Evolutionary conservation across 2,113 vertebrate species (phyloP).

Genomic region (Tautogolabrus adspersus): DNA sequence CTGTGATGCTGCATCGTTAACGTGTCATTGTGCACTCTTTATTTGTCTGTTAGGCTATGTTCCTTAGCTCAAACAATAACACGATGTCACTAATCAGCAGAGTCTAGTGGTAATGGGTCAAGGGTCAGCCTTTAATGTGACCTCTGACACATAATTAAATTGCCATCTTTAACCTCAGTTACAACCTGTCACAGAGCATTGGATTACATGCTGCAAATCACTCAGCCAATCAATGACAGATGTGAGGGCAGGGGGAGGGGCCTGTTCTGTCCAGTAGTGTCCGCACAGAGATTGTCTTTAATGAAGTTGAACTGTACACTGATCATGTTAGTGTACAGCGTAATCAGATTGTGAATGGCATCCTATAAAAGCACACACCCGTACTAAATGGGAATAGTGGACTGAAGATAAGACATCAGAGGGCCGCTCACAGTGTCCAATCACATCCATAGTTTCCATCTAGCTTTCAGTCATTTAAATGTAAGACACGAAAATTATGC

Average conservation of each 20-base stretch:
- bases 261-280: slow-evolving; percentile 8
- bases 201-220: slow-evolving; percentile 79
- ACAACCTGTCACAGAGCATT: slow-evolving; percentile 76
- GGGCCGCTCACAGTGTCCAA: background rate
- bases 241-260: slow-evolving; percentile 30
- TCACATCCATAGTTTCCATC: slow-evolving; percentile 9
- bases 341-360: slow-evolving; percentile 58
- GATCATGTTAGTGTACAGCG: slow-evolving; percentile 68
- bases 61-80: slow-evolving; percentile 59
- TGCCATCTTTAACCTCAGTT: slow-evolving; percentile 84
- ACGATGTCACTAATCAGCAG: slow-evolving; percentile 61
- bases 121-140: slow-evolving; percentile 79
- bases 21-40: background rate
- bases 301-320: slow-evolving; percentile 71
- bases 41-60: slow-evolving; percentile 7
- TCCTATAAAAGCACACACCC: slow-evolving; percentile 18
- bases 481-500: background rate
- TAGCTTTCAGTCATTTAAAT: background rate
- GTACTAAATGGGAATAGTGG: slow-evolving; percentile 4
- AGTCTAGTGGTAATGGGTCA: slow-evolving; percentile 60
- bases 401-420: slow-evolving; percentile 28
- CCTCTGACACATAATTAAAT: slow-evolving; percentile 85
- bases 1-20: slow-evolving; percentile 8
- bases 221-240: slow-evolving; percentile 69
- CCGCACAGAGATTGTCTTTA: slow-evolving; percentile 62